A percentile compares a stretch with the other conserved stretches of the same genome.
phyloP scores from a whole-genome alignment of 2,888 invertebrate species.

The Ornithoptera priamus region DNA sequence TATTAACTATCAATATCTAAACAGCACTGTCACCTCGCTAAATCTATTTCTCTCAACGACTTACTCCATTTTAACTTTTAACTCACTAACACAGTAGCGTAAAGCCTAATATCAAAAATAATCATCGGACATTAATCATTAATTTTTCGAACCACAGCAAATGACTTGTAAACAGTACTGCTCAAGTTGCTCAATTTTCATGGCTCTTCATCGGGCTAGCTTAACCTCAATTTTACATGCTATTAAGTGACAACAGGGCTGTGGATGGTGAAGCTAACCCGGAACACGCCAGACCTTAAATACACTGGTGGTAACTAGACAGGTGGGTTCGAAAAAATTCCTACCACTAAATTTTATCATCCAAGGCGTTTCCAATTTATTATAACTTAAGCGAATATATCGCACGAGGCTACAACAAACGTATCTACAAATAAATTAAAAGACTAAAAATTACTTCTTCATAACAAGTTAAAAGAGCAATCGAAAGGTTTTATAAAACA shows the following conservation, averaged over 20 bases:
- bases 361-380: not conserved
- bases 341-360: too few relatives aligned
- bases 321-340: too few relatives aligned
- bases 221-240: too few relatives aligned
- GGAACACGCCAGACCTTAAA: too few relatives aligned
- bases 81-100: constrained; percentile 14
- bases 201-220: not conserved
- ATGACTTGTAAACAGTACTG: constrained; percentile 6
- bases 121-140: constrained; percentile 5
- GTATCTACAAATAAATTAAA: not conserved
- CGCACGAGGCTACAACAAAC: not conserved
- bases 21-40: constrained; percentile 16
- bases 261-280: too few relatives aligned
- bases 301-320: too few relatives aligned
- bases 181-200: not conserved
- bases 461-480: not conserved
- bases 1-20: not conserved
- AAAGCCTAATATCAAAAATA: constrained; percentile 29
- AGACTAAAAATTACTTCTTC: not conserved
- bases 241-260: too few relatives aligned
- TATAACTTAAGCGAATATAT: not conserved
- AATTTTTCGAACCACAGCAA: constrained; percentile 1
- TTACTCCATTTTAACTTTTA: constrained; percentile 3
- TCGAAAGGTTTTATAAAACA: not conserved
- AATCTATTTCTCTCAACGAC: constrained; percentile 31